These are phyloP conservation scores for Rachycentron canadum DNA, from an alignment of 2,797 vertebrate species.

Conservation along the genomic window DNA sequence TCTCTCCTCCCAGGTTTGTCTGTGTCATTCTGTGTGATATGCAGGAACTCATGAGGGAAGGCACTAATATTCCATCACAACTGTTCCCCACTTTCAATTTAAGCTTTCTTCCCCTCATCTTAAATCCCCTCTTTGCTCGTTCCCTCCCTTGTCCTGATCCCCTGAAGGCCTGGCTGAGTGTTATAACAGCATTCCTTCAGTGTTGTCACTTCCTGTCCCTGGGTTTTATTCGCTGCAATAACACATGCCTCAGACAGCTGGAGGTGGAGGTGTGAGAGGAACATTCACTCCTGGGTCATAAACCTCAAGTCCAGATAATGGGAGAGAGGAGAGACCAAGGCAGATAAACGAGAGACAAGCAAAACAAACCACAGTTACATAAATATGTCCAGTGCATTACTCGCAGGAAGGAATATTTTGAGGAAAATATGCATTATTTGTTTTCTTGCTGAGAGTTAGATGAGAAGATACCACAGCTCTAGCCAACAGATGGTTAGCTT, in stretches of 20 bases:
- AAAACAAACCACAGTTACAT: not conserved
- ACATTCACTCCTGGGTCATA: constrained; percentile 46
- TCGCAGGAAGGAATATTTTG: not conserved
- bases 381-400: not conserved
- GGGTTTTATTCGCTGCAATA: constrained; percentile 59
- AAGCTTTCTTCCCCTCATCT: not conserved
- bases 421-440: not conserved
- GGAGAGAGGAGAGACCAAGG: not conserved
- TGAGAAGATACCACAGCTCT: not conserved
- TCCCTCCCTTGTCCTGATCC: constrained; percentile 19
- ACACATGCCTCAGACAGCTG: constrained; percentile 67
- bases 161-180: constrained; percentile 43
- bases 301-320: constrained; percentile 18
- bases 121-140: constrained; percentile 32
- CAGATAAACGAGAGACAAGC: not conserved
- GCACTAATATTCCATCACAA: not conserved
- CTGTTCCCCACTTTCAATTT: not conserved
- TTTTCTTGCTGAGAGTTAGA: not conserved
- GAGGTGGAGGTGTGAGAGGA: constrained; percentile 53
- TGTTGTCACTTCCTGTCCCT: constrained; percentile 72
- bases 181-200: constrained; percentile 66
- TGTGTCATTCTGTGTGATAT: not conserved
- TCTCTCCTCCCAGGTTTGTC: not conserved
- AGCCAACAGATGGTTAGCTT: not conserved
- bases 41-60: not conserved